These are phyloP conservation scores for Clusia tigrina DNA, from an alignment of 2,888 invertebrate species.

Conservation along the genomic window DNA sequence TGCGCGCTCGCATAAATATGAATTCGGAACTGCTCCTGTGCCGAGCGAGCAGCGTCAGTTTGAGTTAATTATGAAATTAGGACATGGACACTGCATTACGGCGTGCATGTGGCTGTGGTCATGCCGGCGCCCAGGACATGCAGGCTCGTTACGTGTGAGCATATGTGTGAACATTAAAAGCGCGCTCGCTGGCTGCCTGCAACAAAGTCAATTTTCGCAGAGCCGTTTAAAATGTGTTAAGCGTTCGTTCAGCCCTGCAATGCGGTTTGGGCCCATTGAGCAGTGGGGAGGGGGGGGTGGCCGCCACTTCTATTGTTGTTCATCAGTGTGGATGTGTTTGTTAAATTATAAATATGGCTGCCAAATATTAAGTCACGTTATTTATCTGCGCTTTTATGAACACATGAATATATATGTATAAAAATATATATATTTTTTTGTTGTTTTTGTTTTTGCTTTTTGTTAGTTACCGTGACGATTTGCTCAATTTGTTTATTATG, in stretches of 20 bases:
- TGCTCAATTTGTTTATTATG: constrained; percentile 16
- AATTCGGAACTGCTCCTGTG: background rate
- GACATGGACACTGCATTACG: constrained; percentile 37
- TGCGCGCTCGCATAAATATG: constrained; percentile 15
- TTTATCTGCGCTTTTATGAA: background rate
- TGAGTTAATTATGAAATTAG: constrained; percentile 57
- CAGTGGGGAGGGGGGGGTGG: background rate
- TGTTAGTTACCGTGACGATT: constrained; percentile 20
- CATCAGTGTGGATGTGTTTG: background rate
- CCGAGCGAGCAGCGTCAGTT: background rate
- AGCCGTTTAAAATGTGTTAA: background rate
- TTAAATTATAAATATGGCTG: constrained; percentile 5
- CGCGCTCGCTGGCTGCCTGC: too few relatives aligned
- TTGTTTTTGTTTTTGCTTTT: too few relatives aligned
- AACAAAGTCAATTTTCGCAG: background rate
- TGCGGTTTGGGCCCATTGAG: background rate
- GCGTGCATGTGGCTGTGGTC: constrained; percentile 1
- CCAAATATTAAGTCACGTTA: background rate
- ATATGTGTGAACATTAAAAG: background rate
- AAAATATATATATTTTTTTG: too few relatives aligned
- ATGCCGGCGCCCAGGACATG: background rate
- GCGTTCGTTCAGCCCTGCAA: background rate
- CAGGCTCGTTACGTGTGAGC: constrained; percentile 11
- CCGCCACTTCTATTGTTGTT: background rate
- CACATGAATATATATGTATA: background rate